These are phyloP conservation scores for Sphinx pinastri DNA, from an alignment of 2,888 invertebrate species.

Conservation along the genomic window DNA sequence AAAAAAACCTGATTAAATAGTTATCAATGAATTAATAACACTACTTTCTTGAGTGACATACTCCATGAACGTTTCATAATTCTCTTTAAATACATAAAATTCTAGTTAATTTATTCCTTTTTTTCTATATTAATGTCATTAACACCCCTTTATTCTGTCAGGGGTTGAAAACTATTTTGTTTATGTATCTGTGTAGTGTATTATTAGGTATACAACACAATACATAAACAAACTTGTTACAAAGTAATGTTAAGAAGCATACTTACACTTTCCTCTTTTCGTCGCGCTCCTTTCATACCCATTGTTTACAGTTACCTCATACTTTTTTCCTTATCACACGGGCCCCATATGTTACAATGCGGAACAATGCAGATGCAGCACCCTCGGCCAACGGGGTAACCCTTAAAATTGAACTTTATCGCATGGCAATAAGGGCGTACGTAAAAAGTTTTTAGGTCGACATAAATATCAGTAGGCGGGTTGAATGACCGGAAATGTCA, in stretches of 20 bases:
- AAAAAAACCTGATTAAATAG: too few relatives aligned
- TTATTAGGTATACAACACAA: neutral
- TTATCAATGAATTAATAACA: too few relatives aligned
- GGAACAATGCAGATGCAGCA: constrained; percentile 9
- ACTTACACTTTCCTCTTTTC: constrained; percentile 8
- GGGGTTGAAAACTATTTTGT: too few relatives aligned
- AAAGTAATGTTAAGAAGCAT: neutral
- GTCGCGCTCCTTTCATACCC: constrained; percentile 5
- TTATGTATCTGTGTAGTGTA: too few relatives aligned
- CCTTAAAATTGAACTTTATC: constrained; percentile 45
- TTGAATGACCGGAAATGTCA: constrained; percentile 76
- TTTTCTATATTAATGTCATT: too few relatives aligned
- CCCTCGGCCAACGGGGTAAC: constrained; percentile 1
- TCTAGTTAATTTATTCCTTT: too few relatives aligned
- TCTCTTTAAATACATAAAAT: too few relatives aligned
- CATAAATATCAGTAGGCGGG: constrained; percentile 67
- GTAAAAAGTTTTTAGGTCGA: constrained; percentile 57
- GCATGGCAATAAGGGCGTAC: constrained; percentile 45
- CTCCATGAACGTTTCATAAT: too few relatives aligned
- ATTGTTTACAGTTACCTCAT: constrained; percentile 25
- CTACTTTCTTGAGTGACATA: too few relatives aligned
- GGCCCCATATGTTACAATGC: constrained; percentile 19
- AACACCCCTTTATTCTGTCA: too few relatives aligned
- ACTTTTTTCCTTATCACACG: constrained; percentile 18
- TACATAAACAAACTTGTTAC: neutral